Base-by-base conservation (phyloP, 2,113 vertebrate species). In the Emydocephalus ijimae region DNA sequence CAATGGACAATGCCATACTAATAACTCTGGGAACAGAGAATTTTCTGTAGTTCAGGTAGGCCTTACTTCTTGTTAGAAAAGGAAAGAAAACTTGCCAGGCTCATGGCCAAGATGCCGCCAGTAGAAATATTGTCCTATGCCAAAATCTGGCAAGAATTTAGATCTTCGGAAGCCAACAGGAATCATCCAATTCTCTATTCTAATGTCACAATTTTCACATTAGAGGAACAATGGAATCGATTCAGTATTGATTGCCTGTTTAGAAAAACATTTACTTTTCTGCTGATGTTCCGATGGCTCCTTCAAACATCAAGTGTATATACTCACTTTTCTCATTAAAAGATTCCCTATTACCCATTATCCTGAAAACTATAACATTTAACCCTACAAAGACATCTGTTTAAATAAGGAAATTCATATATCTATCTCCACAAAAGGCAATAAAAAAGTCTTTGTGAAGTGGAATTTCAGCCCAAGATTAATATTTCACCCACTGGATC, bases 141-240 rank as follows among this genome's bases (percentile, higher is more conserved):
- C 59, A 55, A 69, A 81, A 91, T 29, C 52, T 50, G 89, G 93
- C 85, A 86, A 85, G 48, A 88, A 18, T 4, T 61, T 69, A 91
- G 81, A 43, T 23, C 0, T 91, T 90, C 50, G 45, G 6, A 15
- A 0, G 0, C 3, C 3, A 93, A 90, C 43, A 4, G 9, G 87
- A 87, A 95, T 90, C 8, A 88, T 85, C 24, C 69, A 9, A 15
- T 15, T 52, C 61, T 85, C 90, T 87, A 54, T 18, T 24, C 29
- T 23, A 8, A 26, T 81, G 39, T 39, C 59, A 94, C 59, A 88
- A 26, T 52, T 85, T 94, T 81, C 87, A 91, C 61, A 57, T 81
- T 59, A 21, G 85, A 29, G 6, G 85, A 92, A 92, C 91, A 61
- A 11, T 20, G 29, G 86, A 29, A 11, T 91, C 86, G 18, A 88